phyloP scores from a whole-genome alignment of 2,888 invertebrate genomes.

The Octodonta nipae region DNA sequence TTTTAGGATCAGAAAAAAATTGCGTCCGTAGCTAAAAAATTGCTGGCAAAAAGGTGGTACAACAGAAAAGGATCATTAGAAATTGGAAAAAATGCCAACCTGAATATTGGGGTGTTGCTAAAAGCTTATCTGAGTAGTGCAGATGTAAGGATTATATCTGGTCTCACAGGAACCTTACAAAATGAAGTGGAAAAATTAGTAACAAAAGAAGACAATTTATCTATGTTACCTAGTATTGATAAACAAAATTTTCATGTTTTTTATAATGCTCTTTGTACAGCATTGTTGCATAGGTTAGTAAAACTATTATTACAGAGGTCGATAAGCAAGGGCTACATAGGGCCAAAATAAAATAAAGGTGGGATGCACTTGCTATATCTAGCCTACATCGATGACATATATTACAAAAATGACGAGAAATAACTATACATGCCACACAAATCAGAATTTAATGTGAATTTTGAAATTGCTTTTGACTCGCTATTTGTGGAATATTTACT shows the following conservation, averaged over 20 bases:
- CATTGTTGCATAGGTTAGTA: conserved; percentile 38
- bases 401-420: too few species aligned
- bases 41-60: conserved; percentile 58
- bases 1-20: conserved; percentile 33
- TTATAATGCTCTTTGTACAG: conserved; percentile 50
- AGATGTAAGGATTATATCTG: conserved; percentile 44
- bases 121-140: conserved; percentile 49
- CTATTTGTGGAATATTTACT: too few species aligned
- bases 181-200: conserved; percentile 45
- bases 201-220: conserved; percentile 44
- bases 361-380: too few species aligned
- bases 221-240: conserved; percentile 49
- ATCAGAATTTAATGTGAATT: too few species aligned
- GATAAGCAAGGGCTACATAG: too few species aligned
- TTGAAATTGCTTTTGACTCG: too few species aligned
- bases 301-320: not conserved
- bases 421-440: too few species aligned
- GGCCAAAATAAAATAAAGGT: too few species aligned
- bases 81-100: conserved; percentile 41
- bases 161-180: conserved; percentile 39
- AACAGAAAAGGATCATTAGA: conserved; percentile 47
- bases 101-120: conserved; percentile 45
- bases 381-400: too few species aligned
- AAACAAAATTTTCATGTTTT: conserved; percentile 55
- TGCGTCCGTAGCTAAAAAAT: conserved; percentile 38